Percentiles rank a stretch among this genome's conserved stretches.
Evolutionary conservation across 2,797 vertebrate species (phyloP).

Genomic region (Aythya fuligula): DNA sequence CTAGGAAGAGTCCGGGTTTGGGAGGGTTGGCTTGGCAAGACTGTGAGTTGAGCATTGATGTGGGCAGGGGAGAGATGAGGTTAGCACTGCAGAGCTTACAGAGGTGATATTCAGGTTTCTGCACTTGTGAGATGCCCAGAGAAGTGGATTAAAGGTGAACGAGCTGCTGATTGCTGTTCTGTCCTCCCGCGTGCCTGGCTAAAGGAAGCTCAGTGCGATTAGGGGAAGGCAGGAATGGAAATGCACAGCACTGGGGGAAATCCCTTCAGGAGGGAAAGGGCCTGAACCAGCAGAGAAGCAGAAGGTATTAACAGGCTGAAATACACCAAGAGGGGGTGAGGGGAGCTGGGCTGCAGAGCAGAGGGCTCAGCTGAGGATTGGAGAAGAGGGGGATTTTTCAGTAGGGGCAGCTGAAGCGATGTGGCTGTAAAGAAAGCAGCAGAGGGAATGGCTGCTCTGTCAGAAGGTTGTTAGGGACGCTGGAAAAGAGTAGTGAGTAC

Average conservation of each 20-base stretch:
- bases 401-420: accelerated
- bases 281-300: background rate
- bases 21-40: background rate
- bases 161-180: background rate
- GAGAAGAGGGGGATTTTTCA: too few relatives aligned
- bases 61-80: background rate
- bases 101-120: background rate
- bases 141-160: constrained; percentile 28
- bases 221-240: background rate
- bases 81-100: background rate
- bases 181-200: background rate
- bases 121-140: background rate
- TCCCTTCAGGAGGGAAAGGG: background rate
- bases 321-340: background rate
- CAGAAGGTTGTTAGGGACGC: background rate
- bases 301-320: background rate
- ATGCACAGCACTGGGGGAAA: background rate
- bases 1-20: background rate
- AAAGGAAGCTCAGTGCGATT: background rate
- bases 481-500: background rate
- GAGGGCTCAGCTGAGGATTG: background rate
- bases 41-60: background rate
- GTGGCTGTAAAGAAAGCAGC: background rate
- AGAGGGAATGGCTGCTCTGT: background rate
- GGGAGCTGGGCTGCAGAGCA: background rate